Evolutionary conservation across 1,140 invertebrate genomes (phyloP).

Genomic region (Araneus ventricosus): DNA sequence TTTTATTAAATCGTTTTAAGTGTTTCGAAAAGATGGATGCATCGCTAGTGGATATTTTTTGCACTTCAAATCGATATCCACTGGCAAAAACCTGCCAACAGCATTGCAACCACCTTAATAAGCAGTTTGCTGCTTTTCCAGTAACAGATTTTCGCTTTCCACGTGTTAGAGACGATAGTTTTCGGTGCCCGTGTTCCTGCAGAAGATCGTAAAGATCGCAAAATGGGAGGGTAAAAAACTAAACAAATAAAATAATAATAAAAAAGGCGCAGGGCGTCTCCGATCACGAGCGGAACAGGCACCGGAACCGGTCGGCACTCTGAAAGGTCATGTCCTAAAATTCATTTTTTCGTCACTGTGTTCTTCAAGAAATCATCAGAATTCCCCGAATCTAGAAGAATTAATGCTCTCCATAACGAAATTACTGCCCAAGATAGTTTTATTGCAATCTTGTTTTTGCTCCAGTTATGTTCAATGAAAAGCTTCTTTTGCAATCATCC

Average conservation of each 20-base stretch:
- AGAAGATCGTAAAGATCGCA: constrained; percentile 17
- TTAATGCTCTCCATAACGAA: not conserved
- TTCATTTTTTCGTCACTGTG: constrained; percentile 22
- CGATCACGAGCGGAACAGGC: constrained; percentile 43
- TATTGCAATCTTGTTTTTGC: too few relatives aligned
- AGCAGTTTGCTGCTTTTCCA: not conserved
- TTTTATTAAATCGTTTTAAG: not conserved
- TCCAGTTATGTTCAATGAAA: too few relatives aligned
- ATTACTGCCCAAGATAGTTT: too few relatives aligned
- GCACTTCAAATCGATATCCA: not conserved
- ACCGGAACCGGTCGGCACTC: constrained; percentile 51
- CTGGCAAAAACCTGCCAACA: not conserved
- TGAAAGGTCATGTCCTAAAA: constrained; percentile 63
- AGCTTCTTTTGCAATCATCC: too few relatives aligned
- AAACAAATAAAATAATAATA: not conserved
- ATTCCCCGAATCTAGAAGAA: constrained; percentile 8
- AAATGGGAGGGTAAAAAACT: not conserved
- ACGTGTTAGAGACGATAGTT: not conserved
- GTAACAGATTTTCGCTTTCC: not conserved
- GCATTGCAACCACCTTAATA: constrained; percentile 6
- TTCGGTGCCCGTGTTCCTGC: not conserved
- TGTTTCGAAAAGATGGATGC: not conserved
- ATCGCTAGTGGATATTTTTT: not conserved
- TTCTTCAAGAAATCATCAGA: constrained; percentile 35
- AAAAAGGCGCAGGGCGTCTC: constrained; percentile 48